phyloP scores from a whole-genome alignment of 92 coral and sea anemone genomes.

The Paragorgia papillata region DNA sequence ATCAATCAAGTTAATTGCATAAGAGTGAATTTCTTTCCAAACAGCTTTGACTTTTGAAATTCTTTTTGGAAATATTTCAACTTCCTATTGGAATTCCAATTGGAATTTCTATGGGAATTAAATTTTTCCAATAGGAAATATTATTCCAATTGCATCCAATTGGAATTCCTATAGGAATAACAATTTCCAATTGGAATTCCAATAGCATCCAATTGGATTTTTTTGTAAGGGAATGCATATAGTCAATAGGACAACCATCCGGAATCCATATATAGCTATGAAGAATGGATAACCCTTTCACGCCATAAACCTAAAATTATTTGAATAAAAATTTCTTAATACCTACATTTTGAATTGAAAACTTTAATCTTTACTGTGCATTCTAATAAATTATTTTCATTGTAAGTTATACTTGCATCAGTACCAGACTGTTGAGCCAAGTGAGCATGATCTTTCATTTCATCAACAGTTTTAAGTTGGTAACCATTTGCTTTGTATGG shows the following conservation, averaged over 20 bases:
- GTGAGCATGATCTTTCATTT: slow-evolving; percentile 45
- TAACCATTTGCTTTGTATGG: slow-evolving; percentile 46
- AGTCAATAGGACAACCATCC: slow-evolving; percentile 63
- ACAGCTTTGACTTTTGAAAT: too few species aligned
- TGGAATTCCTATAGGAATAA: too few species aligned
- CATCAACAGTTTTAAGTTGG: slow-evolving; percentile 36
- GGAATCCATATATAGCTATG: slow-evolving; percentile 52
- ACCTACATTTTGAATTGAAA: neutral
- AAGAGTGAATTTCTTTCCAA: too few species aligned
- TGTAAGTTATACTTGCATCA: slow-evolving; percentile 39
- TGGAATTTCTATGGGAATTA: too few species aligned
- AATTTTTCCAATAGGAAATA: too few species aligned
- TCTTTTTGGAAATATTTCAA: too few species aligned
- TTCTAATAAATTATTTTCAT: slow-evolving; percentile 2
- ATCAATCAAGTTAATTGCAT: too few species aligned
- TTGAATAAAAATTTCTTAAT: neutral
- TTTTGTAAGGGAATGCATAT: slow-evolving; percentile 68
- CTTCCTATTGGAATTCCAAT: too few species aligned
- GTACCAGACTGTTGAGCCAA: slow-evolving; percentile 46
- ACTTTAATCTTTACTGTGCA: neutral
- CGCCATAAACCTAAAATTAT: slow-evolving; percentile 43
- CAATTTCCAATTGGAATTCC: too few species aligned
- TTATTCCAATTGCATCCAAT: too few species aligned
- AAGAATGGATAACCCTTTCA: slow-evolving; percentile 57
- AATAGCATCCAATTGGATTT: too few species aligned